A percentile compares a stretch with the other conserved stretches of the same genome.
These are phyloP conservation scores for Strix aluco DNA, from an alignment of 2,113 vertebrate genomes.

Conservation along the genomic window DNA sequence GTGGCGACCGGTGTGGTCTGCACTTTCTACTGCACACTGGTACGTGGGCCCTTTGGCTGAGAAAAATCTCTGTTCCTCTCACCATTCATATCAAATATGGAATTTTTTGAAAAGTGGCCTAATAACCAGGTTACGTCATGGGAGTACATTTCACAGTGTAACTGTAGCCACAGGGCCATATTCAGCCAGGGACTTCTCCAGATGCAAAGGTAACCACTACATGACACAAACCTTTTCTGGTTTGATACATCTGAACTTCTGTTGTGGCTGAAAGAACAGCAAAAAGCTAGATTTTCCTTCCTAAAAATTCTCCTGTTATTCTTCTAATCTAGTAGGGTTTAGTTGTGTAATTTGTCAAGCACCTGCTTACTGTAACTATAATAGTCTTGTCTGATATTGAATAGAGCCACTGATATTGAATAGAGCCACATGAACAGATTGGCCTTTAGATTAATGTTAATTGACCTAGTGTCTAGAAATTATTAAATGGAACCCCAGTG, in stretches of 20 bases:
- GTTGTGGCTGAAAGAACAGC: not conserved
- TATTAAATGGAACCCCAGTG: not conserved
- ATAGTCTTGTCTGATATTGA: not conserved
- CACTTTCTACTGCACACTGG: conserved; percentile 92
- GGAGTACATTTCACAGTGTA: not conserved
- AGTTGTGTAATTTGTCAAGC: not conserved
- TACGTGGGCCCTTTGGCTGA: conserved; percentile 48
- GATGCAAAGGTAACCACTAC: not conserved
- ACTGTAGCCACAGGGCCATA: not conserved
- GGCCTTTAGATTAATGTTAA: not conserved
- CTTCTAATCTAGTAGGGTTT: not conserved
- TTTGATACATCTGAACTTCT: not conserved
- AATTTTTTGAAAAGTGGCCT: not conserved
- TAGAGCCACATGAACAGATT: not conserved
- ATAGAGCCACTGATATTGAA: not conserved
- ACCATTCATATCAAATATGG: not conserved
- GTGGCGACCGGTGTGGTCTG: conserved; percentile 87
- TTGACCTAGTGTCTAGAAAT: not conserved
- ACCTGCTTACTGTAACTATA: not conserved
- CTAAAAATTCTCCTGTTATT: not conserved
- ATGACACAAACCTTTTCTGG: not conserved
- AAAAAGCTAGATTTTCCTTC: not conserved
- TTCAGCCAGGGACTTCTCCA: not conserved
- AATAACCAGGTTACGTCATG: not conserved
- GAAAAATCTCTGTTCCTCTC: not conserved